A percentile compares a stretch with the other conserved stretches of the same genome.
Evolutionary conservation across 2,888 invertebrate genomes (phyloP).

Genomic region (Microchrysa polita): DNA sequence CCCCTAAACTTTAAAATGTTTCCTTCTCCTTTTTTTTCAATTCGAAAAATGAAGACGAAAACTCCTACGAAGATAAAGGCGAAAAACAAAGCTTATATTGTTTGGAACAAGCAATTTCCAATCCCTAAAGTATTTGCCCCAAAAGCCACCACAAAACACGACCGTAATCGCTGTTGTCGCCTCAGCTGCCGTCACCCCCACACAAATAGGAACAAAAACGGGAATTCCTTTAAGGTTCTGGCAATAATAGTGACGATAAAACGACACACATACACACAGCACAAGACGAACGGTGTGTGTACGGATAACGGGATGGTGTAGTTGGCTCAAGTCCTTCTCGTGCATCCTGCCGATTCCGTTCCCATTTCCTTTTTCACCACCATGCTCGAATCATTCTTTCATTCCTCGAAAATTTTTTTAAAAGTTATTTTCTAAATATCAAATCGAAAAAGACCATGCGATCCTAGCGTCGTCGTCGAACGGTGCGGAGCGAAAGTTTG

Average conservation of each 20-base stretch:
- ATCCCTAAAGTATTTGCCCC: conserved; percentile 36
- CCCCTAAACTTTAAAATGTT: no score
- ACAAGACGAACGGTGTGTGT: conserved; percentile 10
- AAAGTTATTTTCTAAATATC: neutral
- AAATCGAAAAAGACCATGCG: no score
- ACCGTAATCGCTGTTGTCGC: no score
- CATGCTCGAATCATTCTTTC: neutral
- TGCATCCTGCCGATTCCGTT: neutral
- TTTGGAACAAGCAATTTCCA: conserved; percentile 50
- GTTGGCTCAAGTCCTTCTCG: conserved; percentile 12
- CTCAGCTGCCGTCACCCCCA: neutral
- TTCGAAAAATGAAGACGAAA: no score
- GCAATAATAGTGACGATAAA: neutral
- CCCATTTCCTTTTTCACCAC: neutral
- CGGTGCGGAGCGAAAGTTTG: neutral
- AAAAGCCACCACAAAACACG: neutral
- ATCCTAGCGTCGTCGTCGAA: no score
- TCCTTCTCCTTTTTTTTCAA: no score
- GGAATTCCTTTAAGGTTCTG: conserved; percentile 40
- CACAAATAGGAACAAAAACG: conserved; percentile 8
- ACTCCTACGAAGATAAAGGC: conserved; percentile 46
- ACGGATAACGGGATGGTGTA: conserved; percentile 14
- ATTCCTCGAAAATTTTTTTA: neutral
- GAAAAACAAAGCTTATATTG: conserved; percentile 49
- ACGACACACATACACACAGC: conserved; percentile 30